phyloP scores from a whole-genome alignment of 2,888 invertebrate species.

The Athalia circularis region DNA sequence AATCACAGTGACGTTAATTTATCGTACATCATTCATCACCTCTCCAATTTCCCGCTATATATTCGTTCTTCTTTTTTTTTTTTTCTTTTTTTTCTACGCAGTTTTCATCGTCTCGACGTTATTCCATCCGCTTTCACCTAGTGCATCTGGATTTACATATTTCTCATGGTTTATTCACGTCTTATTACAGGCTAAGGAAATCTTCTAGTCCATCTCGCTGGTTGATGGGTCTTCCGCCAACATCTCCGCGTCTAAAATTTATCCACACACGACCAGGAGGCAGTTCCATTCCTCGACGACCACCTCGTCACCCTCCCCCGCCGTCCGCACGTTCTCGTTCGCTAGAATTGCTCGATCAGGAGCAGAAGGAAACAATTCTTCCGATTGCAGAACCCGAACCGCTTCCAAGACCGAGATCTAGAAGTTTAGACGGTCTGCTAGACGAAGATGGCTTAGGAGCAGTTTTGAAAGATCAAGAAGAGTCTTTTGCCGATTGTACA shows the following conservation, averaged over 20 bases:
- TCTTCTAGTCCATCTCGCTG: conserved; percentile 81
- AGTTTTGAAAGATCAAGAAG: conserved; percentile 53
- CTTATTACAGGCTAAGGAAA: conserved; percentile 78
- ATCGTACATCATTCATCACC: background rate
- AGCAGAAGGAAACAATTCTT: conserved; percentile 57
- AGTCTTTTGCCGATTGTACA: background rate
- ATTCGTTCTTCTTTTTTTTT: background rate
- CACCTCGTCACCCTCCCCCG: conserved; percentile 71
- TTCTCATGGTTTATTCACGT: conserved; percentile 28
- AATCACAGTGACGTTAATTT: background rate
- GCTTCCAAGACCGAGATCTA: conserved; percentile 76
- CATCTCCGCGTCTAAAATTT: conserved; percentile 67
- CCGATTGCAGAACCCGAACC: conserved; percentile 59
- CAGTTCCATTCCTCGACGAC: conserved; percentile 71
- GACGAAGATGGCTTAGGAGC: conserved; percentile 74
- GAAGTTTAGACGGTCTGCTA: conserved; percentile 80
- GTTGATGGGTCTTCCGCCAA: conserved; percentile 76
- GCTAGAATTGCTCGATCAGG: conserved; percentile 61
- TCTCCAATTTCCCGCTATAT: conserved; percentile 15
- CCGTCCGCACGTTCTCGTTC: conserved; percentile 65
- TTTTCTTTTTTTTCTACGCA: background rate
- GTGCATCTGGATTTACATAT: conserved; percentile 54
- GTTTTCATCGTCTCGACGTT: background rate
- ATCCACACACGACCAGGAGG: conserved; percentile 67
- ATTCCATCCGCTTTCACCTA: conserved; percentile 20